Evolutionary conservation across 2,797 vertebrate genomes (phyloP).

Genomic region (Mormyrus proboscirostris): DNA sequence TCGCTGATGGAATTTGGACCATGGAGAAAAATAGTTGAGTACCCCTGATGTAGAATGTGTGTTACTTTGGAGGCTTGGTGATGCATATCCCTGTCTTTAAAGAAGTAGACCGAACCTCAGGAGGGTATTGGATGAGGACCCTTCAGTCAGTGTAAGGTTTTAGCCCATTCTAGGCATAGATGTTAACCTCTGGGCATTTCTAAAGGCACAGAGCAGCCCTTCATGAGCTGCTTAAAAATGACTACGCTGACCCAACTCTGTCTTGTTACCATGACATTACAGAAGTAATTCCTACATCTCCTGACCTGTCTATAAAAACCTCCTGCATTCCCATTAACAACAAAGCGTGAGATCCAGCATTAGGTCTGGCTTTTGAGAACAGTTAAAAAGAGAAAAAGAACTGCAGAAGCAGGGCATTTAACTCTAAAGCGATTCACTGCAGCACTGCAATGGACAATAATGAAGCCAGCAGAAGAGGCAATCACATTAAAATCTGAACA

Average conservation of each 20-base stretch:
- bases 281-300: neutral
- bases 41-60: constrained; percentile 38
- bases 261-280: neutral
- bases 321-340: neutral
- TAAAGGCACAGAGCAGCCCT: neutral
- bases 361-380: neutral
- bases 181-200: neutral
- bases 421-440: neutral
- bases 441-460: neutral
- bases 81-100: constrained; percentile 25
- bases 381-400: neutral
- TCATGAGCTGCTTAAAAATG: neutral
- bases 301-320: neutral
- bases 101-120: neutral
- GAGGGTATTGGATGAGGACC: neutral
- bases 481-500: constrained; percentile 5
- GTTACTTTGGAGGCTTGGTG: constrained; percentile 34
- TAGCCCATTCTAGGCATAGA: neutral
- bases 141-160: neutral
- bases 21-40: neutral
- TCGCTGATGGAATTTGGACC: neutral
- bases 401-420: neutral
- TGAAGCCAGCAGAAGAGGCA: neutral
- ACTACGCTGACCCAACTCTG: constrained; percentile 10
- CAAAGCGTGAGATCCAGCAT: neutral